Conservation (phyloP, 2,113 vertebrate species). For the Lipophrys pholis region DNA sequence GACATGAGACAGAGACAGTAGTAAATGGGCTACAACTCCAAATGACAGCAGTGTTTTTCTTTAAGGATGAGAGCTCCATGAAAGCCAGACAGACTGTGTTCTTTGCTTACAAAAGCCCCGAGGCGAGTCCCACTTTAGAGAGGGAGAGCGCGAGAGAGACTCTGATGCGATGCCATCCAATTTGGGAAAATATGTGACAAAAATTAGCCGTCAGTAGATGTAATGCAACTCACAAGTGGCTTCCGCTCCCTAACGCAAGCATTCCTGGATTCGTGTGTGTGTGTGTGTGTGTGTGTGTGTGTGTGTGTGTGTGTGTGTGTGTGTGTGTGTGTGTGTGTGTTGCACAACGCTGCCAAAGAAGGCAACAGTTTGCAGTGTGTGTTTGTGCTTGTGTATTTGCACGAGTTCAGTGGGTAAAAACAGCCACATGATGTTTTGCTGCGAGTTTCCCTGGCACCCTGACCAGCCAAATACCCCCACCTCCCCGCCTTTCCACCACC, state of each 20-base stretch:
- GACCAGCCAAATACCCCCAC: slow-evolving; percentile 2
- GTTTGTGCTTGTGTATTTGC: slow-evolving; percentile 43
- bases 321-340: slow-evolving; percentile 16
- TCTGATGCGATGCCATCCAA: slow-evolving; percentile 47
- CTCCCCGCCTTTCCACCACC: not conserved
- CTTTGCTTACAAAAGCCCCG: slow-evolving; percentile 45
- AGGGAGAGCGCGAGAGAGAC: not conserved
- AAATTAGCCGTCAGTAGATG: slow-evolving; percentile 41
- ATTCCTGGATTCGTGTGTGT: slow-evolving; percentile 35
- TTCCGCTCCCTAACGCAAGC: slow-evolving; percentile 29
- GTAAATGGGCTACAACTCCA: slow-evolving; percentile 37
- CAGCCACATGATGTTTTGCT: slow-evolving; percentile 78
- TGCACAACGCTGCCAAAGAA: slow-evolving; percentile 25
- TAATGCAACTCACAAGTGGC: slow-evolving; percentile 44
- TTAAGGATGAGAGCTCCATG: slow-evolving; percentile 46
- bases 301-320: slow-evolving; percentile 32
- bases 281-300: slow-evolving; percentile 6
- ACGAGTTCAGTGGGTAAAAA: slow-evolving; percentile 63
- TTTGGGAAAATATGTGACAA: slow-evolving; percentile 53
- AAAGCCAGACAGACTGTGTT: slow-evolving; percentile 46
- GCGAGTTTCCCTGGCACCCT: slow-evolving; percentile 55
- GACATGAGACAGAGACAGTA: slow-evolving; percentile 12
- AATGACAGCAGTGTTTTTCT: slow-evolving; percentile 45
- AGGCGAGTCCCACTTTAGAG: slow-evolving; percentile 41
- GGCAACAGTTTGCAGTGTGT: slow-evolving; percentile 24